These are phyloP conservation scores for Hyla sarda DNA, from an alignment of 2,113 vertebrate species.

Conservation along the genomic window DNA sequence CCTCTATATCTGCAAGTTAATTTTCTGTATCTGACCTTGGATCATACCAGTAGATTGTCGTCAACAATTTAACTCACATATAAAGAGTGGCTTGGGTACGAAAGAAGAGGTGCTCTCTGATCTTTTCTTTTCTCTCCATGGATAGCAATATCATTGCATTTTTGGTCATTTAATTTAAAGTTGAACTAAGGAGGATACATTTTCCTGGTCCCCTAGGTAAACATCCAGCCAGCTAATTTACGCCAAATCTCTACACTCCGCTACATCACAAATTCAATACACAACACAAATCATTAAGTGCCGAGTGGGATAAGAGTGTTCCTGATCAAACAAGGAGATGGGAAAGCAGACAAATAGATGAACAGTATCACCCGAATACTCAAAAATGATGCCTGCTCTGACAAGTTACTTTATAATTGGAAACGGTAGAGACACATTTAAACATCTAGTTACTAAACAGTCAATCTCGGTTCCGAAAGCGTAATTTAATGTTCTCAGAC, in stretches of 20 bases:
- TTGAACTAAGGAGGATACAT: not conserved
- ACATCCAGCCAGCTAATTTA: not conserved
- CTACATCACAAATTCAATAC: conserved; percentile 13
- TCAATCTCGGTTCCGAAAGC: not conserved
- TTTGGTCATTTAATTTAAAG: not conserved
- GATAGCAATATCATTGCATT: not conserved
- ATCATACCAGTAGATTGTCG: too few species aligned
- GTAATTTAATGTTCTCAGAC: conserved; percentile 14
- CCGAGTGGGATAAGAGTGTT: not conserved
- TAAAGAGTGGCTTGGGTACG: too few species aligned
- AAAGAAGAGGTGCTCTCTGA: not conserved
- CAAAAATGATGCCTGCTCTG: not conserved
- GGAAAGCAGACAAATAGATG: conserved; percentile 3
- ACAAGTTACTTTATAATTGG: conserved; percentile 27
- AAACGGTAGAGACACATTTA: not conserved
- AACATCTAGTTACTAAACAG: conserved; percentile 19
- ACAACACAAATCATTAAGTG: conserved; percentile 28
- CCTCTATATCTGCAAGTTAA: too few species aligned
- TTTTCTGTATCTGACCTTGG: too few species aligned
- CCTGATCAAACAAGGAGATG: conserved; percentile 18
- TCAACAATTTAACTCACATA: not conserved
- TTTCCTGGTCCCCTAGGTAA: not conserved
- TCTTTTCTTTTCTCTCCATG: not conserved
- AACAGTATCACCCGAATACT: not conserved
- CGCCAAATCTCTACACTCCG: not conserved